A percentile compares a stretch with the other conserved stretches of the same genome.
Evolutionary conservation across 1,140 invertebrate species (phyloP).

Genomic region (Archivesica marissinica): DNA sequence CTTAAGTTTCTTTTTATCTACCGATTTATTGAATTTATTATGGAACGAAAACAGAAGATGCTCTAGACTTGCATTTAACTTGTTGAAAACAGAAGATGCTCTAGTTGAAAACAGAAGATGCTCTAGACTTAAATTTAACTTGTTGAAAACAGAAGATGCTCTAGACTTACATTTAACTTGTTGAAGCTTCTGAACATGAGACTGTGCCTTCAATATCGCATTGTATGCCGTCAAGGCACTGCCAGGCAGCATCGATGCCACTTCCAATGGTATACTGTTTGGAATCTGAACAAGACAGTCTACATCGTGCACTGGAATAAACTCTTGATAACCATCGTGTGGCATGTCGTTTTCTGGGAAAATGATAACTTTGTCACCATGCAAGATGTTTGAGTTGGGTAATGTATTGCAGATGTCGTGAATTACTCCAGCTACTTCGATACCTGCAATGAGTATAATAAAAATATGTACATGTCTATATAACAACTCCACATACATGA

Average conservation of each 20-base stretch:
- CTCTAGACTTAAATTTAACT: slow-evolving; percentile 79
- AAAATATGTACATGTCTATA: not conserved
- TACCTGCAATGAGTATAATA: slow-evolving; percentile 66
- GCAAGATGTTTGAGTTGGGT: slow-evolving; percentile 76
- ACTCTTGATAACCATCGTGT: slow-evolving; percentile 75
- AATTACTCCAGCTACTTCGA: slow-evolving; percentile 77
- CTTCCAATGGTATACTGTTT: slow-evolving; percentile 72
- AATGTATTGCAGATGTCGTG: slow-evolving; percentile 75
- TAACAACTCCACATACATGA: no score
- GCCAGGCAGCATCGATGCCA: slow-evolving; percentile 79
- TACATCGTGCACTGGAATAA: slow-evolving; percentile 73
- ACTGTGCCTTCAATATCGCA: slow-evolving; percentile 76
- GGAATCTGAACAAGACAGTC: slow-evolving; percentile 76
- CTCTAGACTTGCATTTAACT: no score
- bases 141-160: no score
- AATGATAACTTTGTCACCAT: slow-evolving; percentile 76
- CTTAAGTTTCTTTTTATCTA: no score
- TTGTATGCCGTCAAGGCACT: slow-evolving; percentile 78
- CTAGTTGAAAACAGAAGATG: no score
- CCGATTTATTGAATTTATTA: no score
- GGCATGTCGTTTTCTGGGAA: slow-evolving; percentile 72
- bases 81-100: no score
- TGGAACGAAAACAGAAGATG: no score
- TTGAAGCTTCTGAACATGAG: slow-evolving; percentile 78
- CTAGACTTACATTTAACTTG: slow-evolving; percentile 79